Base-by-base conservation (phyloP, 2,797 vertebrate genomes). In the Protonibea diacanthus region DNA sequence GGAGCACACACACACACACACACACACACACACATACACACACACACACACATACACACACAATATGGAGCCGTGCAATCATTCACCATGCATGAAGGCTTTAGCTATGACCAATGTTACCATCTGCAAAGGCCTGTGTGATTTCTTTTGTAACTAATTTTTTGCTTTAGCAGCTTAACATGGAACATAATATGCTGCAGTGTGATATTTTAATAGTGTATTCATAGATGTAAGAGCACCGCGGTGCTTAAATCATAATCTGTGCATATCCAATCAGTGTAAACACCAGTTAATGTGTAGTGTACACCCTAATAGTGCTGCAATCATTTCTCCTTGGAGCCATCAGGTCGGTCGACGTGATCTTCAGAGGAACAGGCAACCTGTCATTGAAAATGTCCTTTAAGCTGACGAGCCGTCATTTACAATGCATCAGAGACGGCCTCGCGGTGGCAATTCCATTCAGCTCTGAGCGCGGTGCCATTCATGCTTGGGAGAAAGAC, bases 351-450 rank as follows among this genome's bases (percentile, higher is more conserved):
- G 64, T 74, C 60, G 75, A 88, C 74, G 57, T 83, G 84, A 85
- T 88, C 87, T 88, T 83, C 76, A 83, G 65, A 86, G 72, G 67
- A 85, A 86, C 77, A 82, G 79, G 65, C 70, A 87, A 88, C 83
- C 92, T 90, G 94, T 95, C 95, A 95, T 94, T 94, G 94, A 86
- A 40, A 6, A 91, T 90, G 95, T 95, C 95, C 95, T 95, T 95
- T 93, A 84, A 90, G 89, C 87, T 91, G 82, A 91, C 87, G 85
- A 15, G 81, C 92, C 93, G 92, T 96, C 96, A 95, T 95, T 95
- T 94, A 94, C 90, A 92, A 95, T 95, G 93, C 92, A 94, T 95
- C 92, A 91, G 78, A 91, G 88, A 88, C 59, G 85, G 85, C 88
- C 89, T 87, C 56, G 86, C 79, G 65, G 84, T 89, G 76, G 93